Conservation (phyloP, 2,888 invertebrate genomes). For the Drosophila mettleri region DNA sequence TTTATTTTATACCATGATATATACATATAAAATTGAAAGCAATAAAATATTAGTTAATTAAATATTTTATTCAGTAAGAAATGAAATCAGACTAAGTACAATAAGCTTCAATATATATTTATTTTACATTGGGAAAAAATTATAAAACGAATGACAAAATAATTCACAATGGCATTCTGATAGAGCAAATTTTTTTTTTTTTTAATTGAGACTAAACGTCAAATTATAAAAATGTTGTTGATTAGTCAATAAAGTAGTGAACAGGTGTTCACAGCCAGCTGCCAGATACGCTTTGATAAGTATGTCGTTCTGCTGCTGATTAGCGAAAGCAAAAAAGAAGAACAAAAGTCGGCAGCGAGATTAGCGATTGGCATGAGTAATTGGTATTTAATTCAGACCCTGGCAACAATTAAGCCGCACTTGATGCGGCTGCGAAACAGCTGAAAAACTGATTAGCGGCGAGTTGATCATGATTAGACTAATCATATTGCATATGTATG, state of each 20-base stretch:
- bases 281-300: slow-evolving; percentile 57
- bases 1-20: too few species aligned
- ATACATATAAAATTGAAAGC: too few species aligned
- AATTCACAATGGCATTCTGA: background rate
- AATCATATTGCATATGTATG: slow-evolving; percentile 1
- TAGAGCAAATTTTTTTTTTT: background rate
- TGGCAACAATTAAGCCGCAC: slow-evolving; percentile 57
- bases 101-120: too few species aligned
- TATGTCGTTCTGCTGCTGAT: slow-evolving; percentile 26
- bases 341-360: slow-evolving; percentile 5
- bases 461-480: background rate
- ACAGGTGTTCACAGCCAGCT: slow-evolving; percentile 71
- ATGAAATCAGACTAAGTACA: too few species aligned
- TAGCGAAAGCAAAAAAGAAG: slow-evolving; percentile 13
- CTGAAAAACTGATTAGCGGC: slow-evolving; percentile 5
- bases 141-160: too few species aligned
- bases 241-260: slow-evolving; percentile 53
- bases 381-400: slow-evolving; percentile 33
- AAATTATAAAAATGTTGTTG: slow-evolving; percentile 44
- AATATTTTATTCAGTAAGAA: too few species aligned
- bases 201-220: background rate
- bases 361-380: slow-evolving; percentile 36
- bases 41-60: too few species aligned
- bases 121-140: too few species aligned
- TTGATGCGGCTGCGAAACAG: slow-evolving; percentile 1